Conservation (phyloP, 2,113 vertebrate species). For the Podocnemis expansa region DNA sequence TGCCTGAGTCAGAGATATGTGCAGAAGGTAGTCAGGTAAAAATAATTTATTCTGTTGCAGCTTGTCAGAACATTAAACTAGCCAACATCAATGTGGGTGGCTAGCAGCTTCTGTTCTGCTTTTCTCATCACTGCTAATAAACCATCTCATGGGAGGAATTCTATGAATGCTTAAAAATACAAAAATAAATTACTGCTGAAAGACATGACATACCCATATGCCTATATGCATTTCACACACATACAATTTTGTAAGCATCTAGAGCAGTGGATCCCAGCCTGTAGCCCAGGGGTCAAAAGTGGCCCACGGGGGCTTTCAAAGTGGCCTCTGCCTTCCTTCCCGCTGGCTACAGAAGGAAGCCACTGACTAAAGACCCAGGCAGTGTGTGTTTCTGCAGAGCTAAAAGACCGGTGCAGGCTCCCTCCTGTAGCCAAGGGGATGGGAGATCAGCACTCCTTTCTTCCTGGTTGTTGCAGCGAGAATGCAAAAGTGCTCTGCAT, state of each 20-base stretch:
- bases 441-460: no score
- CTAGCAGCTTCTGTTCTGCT: neutral
- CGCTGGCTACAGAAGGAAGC: no score
- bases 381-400: no score
- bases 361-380: no score
- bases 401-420: no score
- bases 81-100: neutral
- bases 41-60: neutral
- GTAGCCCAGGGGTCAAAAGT: no score
- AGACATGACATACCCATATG: neutral
- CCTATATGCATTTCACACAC: neutral
- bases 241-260: neutral
- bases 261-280: no score
- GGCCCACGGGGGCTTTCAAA: no score
- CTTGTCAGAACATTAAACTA: neutral
- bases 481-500: no score
- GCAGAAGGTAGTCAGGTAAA: neutral
- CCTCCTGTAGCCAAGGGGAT: no score
- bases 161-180: neutral
- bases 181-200: neutral
- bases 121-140: neutral
- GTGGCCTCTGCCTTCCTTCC: no score
- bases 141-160: neutral
- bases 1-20: neutral
- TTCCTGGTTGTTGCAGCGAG: no score